Evolutionary conservation across 2,797 vertebrate species (phyloP).

Genomic region (Xenops minutus): DNA sequence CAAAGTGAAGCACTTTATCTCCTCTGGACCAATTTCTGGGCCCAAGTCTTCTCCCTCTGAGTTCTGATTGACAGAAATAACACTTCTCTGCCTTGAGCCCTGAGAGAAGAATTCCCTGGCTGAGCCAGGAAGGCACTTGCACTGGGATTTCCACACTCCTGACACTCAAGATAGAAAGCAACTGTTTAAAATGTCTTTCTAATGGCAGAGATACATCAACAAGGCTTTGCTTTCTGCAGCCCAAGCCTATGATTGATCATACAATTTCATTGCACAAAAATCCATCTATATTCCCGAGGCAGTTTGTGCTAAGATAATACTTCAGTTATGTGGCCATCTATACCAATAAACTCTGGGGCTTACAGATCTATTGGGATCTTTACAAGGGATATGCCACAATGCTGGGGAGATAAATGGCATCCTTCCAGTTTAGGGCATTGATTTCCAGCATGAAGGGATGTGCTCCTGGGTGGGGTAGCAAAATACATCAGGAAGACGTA

Average conservation of each 20-base stretch:
- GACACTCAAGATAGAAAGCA: not conserved
- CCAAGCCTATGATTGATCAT: conserved; percentile 20
- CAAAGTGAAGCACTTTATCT: not conserved
- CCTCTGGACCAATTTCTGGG: not conserved
- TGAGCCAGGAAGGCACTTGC: not conserved
- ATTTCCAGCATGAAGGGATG: not conserved
- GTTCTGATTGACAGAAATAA: not conserved
- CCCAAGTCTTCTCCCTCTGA: not conserved
- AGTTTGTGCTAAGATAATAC: conserved; percentile 42
- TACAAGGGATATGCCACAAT: not conserved
- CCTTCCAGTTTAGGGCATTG: not conserved
- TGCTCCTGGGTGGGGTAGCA: not conserved
- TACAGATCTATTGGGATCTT: conserved; percentile 4
- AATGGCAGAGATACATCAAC: conserved; percentile 3
- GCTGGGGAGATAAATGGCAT: not conserved
- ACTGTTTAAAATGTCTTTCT: not conserved
- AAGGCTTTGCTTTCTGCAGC: not conserved
- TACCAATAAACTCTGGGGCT: conserved; percentile 19
- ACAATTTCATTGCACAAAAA: not conserved
- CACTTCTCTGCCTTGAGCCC: not conserved
- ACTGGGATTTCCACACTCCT: not conserved
- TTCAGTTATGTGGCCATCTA: conserved; percentile 22
- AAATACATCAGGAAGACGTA: not conserved
- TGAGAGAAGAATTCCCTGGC: not conserved
- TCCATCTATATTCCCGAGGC: conserved; percentile 10